Conservation (phyloP, 2,797 vertebrate species). For the Hemitrygon akajei region DNA sequence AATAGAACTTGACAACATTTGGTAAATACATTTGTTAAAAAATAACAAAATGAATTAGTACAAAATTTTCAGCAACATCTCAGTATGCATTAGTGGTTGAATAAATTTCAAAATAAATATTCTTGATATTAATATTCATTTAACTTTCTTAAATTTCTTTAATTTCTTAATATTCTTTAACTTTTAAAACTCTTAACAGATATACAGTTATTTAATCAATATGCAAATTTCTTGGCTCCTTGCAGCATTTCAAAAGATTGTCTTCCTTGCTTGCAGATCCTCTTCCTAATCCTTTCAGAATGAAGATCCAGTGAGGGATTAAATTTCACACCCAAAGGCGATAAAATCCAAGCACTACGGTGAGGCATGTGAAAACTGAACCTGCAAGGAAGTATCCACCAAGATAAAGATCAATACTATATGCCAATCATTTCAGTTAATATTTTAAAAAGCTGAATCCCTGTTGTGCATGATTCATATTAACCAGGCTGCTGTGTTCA, state of each 20-base stretch:
- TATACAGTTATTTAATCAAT: neutral
- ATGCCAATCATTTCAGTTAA: neutral
- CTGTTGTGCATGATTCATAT: neutral
- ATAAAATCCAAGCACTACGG: conserved; percentile 89
- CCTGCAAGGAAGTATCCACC: conserved; percentile 57
- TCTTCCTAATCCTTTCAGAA: neutral
- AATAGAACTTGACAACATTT: neutral
- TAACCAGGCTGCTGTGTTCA: neutral
- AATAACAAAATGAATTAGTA: too few relatives aligned
- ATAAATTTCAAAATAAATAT: neutral
- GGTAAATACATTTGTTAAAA: neutral
- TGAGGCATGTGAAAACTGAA: conserved; percentile 92
- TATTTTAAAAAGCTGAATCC: neutral
- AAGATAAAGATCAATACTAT: conserved; percentile 21
- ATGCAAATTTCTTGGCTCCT: neutral
- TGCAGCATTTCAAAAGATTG: neutral
- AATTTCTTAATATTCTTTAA: neutral
- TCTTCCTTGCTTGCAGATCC: neutral
- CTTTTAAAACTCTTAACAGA: neutral
- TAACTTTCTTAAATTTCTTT: too few relatives aligned
- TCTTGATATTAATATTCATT: too few relatives aligned
- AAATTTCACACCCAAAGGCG: conserved; percentile 74
- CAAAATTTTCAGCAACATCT: conserved; percentile 2
- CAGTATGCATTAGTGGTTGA: neutral
- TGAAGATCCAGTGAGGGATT: neutral